phyloP scores from a whole-genome alignment of 2,888 invertebrate genomes.

The Parasteatoda lunata region DNA sequence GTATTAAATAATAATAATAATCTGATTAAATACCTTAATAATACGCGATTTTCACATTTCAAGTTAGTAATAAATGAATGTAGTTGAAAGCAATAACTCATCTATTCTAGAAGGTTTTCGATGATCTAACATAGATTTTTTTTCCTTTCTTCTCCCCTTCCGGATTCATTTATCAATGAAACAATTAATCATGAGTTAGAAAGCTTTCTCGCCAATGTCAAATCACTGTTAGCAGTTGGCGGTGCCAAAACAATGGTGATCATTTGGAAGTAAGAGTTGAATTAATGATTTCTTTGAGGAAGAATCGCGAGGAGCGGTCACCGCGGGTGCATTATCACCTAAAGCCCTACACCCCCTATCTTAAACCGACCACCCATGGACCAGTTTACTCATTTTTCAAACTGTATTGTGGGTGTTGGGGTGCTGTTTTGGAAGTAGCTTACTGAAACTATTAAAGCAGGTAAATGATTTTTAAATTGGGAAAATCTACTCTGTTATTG shows the following conservation, averaged over 20 bases:
- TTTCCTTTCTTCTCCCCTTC: neutral
- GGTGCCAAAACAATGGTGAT: constrained; percentile 50
- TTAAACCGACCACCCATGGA: constrained; percentile 34
- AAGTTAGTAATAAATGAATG: too few species aligned
- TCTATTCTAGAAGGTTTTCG: too few species aligned
- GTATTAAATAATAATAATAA: too few species aligned
- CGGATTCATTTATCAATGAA: neutral
- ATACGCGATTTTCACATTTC: too few species aligned
- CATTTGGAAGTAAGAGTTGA: constrained; percentile 36
- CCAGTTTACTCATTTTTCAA: constrained; percentile 32
- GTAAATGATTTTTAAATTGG: neutral
- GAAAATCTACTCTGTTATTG: neutral
- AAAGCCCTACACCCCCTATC: constrained; percentile 15
- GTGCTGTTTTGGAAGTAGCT: neutral
- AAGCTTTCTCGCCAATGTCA: constrained; percentile 16
- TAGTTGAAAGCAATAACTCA: too few species aligned
- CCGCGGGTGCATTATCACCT: constrained; percentile 10
- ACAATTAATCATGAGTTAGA: neutral
- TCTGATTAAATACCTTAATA: too few species aligned
- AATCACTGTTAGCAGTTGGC: constrained; percentile 38
- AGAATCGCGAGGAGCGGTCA: constrained; percentile 22
- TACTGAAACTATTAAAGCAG: neutral
- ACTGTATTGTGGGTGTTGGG: neutral
- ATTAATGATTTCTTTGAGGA: constrained; percentile 46
- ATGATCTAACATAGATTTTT: neutral